These are phyloP conservation scores for Ascaphus truei DNA, from an alignment of 2,113 vertebrate genomes.

Conservation along the genomic window DNA sequence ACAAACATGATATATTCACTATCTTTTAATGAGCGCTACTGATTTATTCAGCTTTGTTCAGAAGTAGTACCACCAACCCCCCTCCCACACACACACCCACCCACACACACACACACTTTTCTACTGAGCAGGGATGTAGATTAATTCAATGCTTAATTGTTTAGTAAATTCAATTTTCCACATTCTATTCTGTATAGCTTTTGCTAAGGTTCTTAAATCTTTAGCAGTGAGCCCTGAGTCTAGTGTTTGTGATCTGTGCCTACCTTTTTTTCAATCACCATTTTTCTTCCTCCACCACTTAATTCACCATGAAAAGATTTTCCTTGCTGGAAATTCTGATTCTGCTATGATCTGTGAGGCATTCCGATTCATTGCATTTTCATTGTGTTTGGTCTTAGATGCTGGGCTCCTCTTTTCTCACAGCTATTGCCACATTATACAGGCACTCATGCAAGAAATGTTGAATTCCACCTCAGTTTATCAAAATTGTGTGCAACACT, in stretches of 20 bases:
- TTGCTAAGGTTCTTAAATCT: conserved; percentile 96
- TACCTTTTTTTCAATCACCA: conserved; percentile 86
- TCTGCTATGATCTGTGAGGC: conserved; percentile 97
- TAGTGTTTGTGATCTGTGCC: conserved; percentile 84
- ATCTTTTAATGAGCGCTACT: conserved; percentile 88
- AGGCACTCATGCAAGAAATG: conserved; percentile 92
- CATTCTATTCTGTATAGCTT: conserved; percentile 90
- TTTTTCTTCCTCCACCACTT: conserved; percentile 92
- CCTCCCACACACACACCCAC: too few relatives aligned
- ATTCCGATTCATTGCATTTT: conserved; percentile 97
- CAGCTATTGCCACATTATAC: conserved; percentile 87
- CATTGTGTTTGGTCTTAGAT: conserved; percentile 92
- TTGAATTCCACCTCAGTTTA: conserved; percentile 83
- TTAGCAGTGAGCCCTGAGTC: conserved; percentile 76
- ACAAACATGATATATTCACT: conserved; percentile 89
- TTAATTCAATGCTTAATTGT: conserved; percentile 98
- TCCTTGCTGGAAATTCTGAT: conserved; percentile 99
- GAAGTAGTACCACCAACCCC: too few relatives aligned
- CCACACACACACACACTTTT: conserved; percentile 50
- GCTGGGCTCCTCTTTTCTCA: conserved; percentile 78
- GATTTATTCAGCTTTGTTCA: conserved; percentile 74
- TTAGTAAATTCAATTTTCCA: conserved; percentile 99
- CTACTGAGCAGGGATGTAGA: conserved; percentile 82
- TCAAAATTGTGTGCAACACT: conserved; percentile 67
- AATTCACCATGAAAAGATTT: conserved; percentile 99